These are phyloP conservation scores for Penaeus chinensis DNA, from an alignment of 1,140 invertebrate species.

Conservation along the genomic window DNA sequence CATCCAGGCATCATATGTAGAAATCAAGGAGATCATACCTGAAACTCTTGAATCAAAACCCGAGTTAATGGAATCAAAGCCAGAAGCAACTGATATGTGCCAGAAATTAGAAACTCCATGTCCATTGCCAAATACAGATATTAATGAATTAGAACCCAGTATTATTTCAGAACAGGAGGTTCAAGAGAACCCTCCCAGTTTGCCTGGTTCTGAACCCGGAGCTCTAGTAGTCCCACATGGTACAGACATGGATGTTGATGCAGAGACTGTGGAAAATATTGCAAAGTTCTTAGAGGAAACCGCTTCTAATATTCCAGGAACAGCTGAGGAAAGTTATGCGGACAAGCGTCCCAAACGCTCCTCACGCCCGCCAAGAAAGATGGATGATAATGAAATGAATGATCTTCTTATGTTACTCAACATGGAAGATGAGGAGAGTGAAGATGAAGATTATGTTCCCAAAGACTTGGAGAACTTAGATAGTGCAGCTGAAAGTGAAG, in stretches of 20 bases:
- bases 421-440: slow-evolving; percentile 64
- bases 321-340: slow-evolving; percentile 37
- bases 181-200: not conserved
- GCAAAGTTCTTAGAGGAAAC: slow-evolving; percentile 60
- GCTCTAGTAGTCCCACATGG: slow-evolving; percentile 36
- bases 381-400: slow-evolving; percentile 61
- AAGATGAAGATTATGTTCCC: slow-evolving; percentile 64
- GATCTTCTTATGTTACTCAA: slow-evolving; percentile 62
- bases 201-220: slow-evolving; percentile 10
- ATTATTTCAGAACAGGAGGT: not conserved
- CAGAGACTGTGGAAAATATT: slow-evolving; percentile 58
- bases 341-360: slow-evolving; percentile 61
- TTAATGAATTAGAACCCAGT: too few relatives aligned
- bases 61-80: not conserved
- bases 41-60: too few relatives aligned
- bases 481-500: slow-evolving; percentile 55
- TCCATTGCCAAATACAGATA: too few relatives aligned
- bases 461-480: slow-evolving; percentile 53
- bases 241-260: slow-evolving; percentile 51
- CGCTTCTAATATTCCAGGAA: slow-evolving; percentile 24
- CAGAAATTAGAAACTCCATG: not conserved
- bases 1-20: too few relatives aligned
- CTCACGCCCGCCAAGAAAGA: slow-evolving; percentile 46
- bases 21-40: too few relatives aligned
- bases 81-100: not conserved